phyloP scores from a whole-genome alignment of 2,888 invertebrate species.

The Nephrocerus scutellatus region DNA sequence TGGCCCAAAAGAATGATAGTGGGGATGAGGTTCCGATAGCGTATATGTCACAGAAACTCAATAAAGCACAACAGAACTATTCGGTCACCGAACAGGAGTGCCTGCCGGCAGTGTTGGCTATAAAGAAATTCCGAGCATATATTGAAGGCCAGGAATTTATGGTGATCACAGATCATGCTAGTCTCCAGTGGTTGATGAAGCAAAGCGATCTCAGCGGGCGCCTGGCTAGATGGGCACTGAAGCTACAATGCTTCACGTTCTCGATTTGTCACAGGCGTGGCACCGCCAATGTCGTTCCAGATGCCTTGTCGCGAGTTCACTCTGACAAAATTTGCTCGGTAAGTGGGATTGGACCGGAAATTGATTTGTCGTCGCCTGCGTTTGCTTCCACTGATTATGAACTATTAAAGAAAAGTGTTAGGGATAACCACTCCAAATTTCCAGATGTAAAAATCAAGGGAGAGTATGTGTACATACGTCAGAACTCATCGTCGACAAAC shows the following conservation, averaged over 20 bases:
- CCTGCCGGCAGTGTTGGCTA: conserved; percentile 11
- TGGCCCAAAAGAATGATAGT: conserved; percentile 10
- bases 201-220: conserved; percentile 9
- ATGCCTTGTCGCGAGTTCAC: not conserved
- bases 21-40: conserved; percentile 14
- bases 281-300: conserved; percentile 6
- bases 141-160: conserved; percentile 18
- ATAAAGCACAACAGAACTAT: conserved; percentile 13
- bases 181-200: conserved; percentile 16
- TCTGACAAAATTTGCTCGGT: too few relatives aligned
- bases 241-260: conserved; percentile 6
- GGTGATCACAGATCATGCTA: conserved; percentile 17
- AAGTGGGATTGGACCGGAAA: not conserved
- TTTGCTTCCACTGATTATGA: conserved; percentile 6
- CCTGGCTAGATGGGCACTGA: conserved; percentile 9
- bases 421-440: not conserved
- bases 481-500: too few relatives aligned
- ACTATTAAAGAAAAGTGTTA: conserved; percentile 1
- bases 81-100: conserved; percentile 19
- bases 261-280: conserved; percentile 11
- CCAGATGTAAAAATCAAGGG: conserved; percentile 7
- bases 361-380: not conserved
- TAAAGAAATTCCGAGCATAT: conserved; percentile 17
- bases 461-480: conserved; percentile 8
- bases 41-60: conserved; percentile 15